Evolutionary conservation across 1,140 invertebrate species (phyloP).

Genomic region (Heliconius melpomene): DNA sequence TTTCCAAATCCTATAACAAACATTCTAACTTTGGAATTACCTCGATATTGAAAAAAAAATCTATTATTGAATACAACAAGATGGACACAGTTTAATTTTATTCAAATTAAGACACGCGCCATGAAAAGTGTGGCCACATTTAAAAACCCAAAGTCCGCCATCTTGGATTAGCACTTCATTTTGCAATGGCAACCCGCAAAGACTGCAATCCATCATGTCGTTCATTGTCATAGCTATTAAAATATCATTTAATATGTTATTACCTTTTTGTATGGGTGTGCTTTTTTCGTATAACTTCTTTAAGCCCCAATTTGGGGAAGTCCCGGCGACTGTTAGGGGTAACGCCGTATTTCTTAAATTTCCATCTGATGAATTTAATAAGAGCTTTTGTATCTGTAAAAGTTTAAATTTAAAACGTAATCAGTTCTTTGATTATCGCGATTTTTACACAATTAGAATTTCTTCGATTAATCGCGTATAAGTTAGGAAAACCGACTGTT

Average conservation of each 20-base stretch:
- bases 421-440: too few species aligned
- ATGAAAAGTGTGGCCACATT: constrained; percentile 77
- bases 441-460: too few species aligned
- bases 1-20: background rate
- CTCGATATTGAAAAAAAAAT: constrained; percentile 1
- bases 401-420: too few species aligned
- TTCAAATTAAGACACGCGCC: constrained; percentile 75
- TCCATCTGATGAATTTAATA: constrained; percentile 53
- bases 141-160: constrained; percentile 78
- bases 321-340: constrained; percentile 68
- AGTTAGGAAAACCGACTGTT: too few species aligned
- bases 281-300: constrained; percentile 51
- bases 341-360: constrained; percentile 69
- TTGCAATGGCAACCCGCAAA: constrained; percentile 75
- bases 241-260: constrained; percentile 53
- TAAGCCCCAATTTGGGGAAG: constrained; percentile 71
- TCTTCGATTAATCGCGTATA: too few species aligned
- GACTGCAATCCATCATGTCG: constrained; percentile 62
- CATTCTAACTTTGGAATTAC: background rate
- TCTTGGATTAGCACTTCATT: constrained; percentile 75
- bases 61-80: constrained; percentile 54
- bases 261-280: constrained; percentile 33
- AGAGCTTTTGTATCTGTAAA: constrained; percentile 68
- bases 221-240: constrained; percentile 54
- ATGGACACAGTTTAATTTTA: constrained; percentile 76